These are phyloP conservation scores for Anarhynchus alexandrinus DNA, from an alignment of 2,113 vertebrate genomes.

Conservation along the genomic window DNA sequence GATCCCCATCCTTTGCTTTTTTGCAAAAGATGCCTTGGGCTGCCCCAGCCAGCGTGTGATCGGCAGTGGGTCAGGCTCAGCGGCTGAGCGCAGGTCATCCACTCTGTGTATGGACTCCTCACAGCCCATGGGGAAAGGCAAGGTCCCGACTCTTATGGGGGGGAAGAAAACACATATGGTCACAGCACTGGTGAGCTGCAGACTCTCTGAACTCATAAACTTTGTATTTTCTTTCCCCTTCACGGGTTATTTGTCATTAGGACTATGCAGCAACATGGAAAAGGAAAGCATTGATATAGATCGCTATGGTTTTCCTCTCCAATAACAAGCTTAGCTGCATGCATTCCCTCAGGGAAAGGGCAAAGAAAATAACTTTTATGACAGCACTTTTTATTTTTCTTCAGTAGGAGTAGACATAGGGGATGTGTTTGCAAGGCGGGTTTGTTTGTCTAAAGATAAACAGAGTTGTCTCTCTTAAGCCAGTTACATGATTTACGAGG, in stretches of 20 bases:
- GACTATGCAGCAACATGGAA: background rate
- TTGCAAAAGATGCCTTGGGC: background rate
- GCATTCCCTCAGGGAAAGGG: background rate
- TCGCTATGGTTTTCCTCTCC: background rate
- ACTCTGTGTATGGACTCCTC: rapidly evolving
- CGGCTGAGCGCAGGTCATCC: background rate
- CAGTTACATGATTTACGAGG: constrained; percentile 12
- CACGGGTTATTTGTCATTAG: background rate
- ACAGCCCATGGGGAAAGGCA: background rate
- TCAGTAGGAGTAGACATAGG: background rate
- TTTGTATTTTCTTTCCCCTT: background rate
- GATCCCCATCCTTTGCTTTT: background rate
- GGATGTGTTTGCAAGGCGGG: background rate
- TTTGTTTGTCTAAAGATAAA: constrained; percentile 31
- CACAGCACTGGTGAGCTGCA: background rate
- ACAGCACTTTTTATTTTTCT: background rate
- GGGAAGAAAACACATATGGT: background rate
- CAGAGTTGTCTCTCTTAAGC: background rate
- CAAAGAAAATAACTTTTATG: background rate
- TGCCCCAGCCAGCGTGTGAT: rapidly evolving
- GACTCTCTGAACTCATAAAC: background rate
- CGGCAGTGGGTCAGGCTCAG: background rate
- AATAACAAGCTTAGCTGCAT: background rate
- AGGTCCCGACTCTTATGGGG: background rate
- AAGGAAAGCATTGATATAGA: background rate